phyloP scores from a whole-genome alignment of 1,140 invertebrate species.

The Megalonaias nervosa region DNA sequence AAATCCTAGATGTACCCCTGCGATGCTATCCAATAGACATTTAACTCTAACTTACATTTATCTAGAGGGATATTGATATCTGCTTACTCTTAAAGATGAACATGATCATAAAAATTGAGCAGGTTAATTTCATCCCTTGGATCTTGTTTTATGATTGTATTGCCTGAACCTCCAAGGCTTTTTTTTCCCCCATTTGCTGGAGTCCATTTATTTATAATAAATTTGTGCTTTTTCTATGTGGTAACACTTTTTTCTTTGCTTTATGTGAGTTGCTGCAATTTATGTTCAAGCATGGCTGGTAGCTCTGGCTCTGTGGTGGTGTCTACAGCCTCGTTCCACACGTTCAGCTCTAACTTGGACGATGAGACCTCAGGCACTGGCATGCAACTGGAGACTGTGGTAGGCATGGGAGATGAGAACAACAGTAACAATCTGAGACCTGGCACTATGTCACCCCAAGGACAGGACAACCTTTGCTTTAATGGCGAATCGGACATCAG shows the following conservation, averaged over 20 bases:
- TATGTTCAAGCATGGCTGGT: constrained; percentile 22
- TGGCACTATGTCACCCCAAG: constrained; percentile 39
- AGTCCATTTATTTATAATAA: background rate
- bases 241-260: constrained; percentile 2
- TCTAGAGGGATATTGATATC: too few species aligned
- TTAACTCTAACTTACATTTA: too few species aligned
- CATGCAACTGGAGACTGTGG: constrained; percentile 16
- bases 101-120: too few species aligned
- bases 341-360: constrained; percentile 40
- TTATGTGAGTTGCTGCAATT: constrained; percentile 18
- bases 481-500: constrained; percentile 21
- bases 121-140: too few species aligned
- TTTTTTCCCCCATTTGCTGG: background rate
- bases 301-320: constrained; percentile 7
- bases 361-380: constrained; percentile 30
- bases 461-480: constrained; percentile 35
- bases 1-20: too few species aligned
- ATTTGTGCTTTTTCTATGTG: background rate
- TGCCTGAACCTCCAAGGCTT: background rate
- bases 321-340: constrained; percentile 35
- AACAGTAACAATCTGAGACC: constrained; percentile 26
- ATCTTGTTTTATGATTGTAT: background rate
- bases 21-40: too few species aligned
- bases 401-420: constrained; percentile 35
- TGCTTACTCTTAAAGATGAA: too few species aligned